Percentiles rank a stretch among this genome's conserved stretches.
Conservation (phyloP, 2,888 invertebrate genomes). For the Mimumesa dahlbomi region DNA sequence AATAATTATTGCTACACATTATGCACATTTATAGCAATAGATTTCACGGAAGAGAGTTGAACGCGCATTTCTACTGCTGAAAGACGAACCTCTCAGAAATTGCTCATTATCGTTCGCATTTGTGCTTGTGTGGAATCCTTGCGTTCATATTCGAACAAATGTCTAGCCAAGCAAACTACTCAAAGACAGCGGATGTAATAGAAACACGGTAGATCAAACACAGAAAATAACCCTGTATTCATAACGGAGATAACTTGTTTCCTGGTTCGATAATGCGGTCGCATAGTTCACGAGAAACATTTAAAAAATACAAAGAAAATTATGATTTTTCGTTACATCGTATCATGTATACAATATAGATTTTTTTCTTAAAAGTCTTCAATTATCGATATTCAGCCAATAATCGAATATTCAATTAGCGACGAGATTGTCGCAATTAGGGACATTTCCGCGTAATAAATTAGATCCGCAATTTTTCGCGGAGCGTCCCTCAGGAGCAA, state of each 20-base stretch:
- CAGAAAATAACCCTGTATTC: not conserved
- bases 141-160: not conserved
- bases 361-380: too few relatives aligned
- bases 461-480: not conserved
- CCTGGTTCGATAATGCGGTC: too few relatives aligned
- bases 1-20: not conserved
- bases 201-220: not conserved
- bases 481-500: slow-evolving; percentile 27
- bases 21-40: not conserved
- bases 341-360: too few relatives aligned
- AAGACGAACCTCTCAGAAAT: not conserved
- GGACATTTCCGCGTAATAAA: not conserved
- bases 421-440: not conserved
- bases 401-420: too few relatives aligned
- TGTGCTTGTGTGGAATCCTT: not conserved
- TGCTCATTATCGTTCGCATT: slow-evolving; percentile 2
- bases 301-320: too few relatives aligned
- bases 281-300: too few relatives aligned
- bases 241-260: too few relatives aligned
- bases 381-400: too few relatives aligned
- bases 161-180: not conserved
- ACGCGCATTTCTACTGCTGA: not conserved
- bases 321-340: too few relatives aligned
- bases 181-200: slow-evolving; percentile 1
- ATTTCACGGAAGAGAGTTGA: not conserved